Base-by-base conservation (phyloP, 2,113 vertebrate species). In the Ictalurus punctatus region DNA sequence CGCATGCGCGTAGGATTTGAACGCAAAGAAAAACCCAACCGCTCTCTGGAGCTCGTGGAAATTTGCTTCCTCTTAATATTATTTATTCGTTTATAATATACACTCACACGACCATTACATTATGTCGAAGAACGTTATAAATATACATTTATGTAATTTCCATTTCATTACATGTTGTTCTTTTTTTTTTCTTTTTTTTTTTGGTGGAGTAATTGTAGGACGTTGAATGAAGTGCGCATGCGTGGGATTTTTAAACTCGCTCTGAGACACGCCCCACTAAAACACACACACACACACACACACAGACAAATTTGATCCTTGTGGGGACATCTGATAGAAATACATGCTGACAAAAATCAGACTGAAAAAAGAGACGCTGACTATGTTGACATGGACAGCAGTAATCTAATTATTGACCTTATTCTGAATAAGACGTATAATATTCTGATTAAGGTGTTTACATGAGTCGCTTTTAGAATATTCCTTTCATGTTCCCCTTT, bases 211-310 rank as follows among this genome's bases (percentile, higher is more conserved):
- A 59, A 34, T 10, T 88, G 88, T 92, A 94, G 76, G 88, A 92
- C 87, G 78, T 88, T 48, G 88, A n/a, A 30, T 10, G 27, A 61
- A 89, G 61, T 94, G 80, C 94, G 94, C 95, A 95, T 95, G 94
- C 92, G 84, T 9, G 93, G 91, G 92, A 94, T 71, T 95, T 48
- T 95, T 95, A 94, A 96, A 96, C 93, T 63, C 4, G 87, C 91
- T 87, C 90, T 48, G 12, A 91, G 89, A 93, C 94, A 95, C 95
- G 87, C 94, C 95, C 48, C 21, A 25, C 21, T 23, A 23, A 52
- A 12, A 78, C 76, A 27, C 34, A 23, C 17, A 21, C 37, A 23
- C 34, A 73, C 34, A 40, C 69, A 73, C 34, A n/a, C n/a, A n/a
- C n/a, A n/a, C n/a, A n/a, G n/a, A n/a, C 17, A 10, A 67, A 1